These are phyloP conservation scores for Ephialtes manifestator DNA, from an alignment of 2,888 invertebrate genomes.

Conservation along the genomic window DNA sequence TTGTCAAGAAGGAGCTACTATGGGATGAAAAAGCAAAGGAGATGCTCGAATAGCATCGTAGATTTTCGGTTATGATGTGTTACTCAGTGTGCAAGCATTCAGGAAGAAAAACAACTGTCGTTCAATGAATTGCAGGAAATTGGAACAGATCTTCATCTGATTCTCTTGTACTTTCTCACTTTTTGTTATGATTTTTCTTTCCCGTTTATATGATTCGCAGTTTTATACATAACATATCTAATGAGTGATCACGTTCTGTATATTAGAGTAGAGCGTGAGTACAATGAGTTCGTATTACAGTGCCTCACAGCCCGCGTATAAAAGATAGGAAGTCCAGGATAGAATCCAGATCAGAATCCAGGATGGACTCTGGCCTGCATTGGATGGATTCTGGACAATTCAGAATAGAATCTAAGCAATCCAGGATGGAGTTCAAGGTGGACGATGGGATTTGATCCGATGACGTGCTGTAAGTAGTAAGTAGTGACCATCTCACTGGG, in stretches of 20 bases:
- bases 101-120: slow-evolving; percentile 59
- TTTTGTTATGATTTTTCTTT: slow-evolving; percentile 14
- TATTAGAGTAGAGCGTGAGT: too few relatives aligned
- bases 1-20: background rate
- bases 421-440: too few relatives aligned
- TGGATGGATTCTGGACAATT: too few relatives aligned
- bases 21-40: background rate
- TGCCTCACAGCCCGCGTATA: too few relatives aligned
- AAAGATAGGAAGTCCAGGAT: too few relatives aligned
- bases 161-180: slow-evolving; percentile 31
- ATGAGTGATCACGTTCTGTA: background rate
- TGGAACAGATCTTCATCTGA: slow-evolving; percentile 72
- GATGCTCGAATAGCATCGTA: background rate
- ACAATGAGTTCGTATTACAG: too few relatives aligned
- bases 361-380: too few relatives aligned
- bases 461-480: background rate
- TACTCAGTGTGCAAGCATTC: slow-evolving; percentile 34
- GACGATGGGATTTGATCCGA: background rate
- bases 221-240: background rate
- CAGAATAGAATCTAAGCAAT: too few relatives aligned
- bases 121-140: slow-evolving; percentile 76
- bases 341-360: too few relatives aligned
- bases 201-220: background rate
- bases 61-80: slow-evolving; percentile 13
- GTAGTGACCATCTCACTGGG: background rate